Evolutionary conservation across 2,113 vertebrate genomes (phyloP), one percentile per base, ranked within the genome.

Genomic region (Notechis scutatus): DNA sequence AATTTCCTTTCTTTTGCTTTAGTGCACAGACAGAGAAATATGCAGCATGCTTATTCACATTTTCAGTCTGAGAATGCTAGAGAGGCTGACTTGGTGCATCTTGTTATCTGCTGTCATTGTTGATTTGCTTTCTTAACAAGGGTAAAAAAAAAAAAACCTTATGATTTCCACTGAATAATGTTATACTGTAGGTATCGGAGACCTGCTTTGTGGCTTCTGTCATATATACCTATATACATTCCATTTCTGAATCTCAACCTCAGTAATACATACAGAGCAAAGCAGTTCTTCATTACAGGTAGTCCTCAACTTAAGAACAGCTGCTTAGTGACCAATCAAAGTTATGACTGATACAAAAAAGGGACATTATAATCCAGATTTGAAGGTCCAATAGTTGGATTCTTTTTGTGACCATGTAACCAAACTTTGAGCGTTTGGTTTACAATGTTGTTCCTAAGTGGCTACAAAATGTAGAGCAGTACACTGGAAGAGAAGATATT

Each of bases 61-160:
- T 95, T 95, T 89, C 69, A 91, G 20, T 15, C 89, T 96, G 91
- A 85, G 56, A 90, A 9, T 42, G 4, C 12, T 20, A 39, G 1
- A 64, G 88, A 89, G 56, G 3, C 34, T 47, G 88, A 64, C 34
- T 94, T 3, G 88, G 0, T 56, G n/a, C 55, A 69, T 59, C 34
- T 42, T 92, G 10, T 90, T 45, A 93, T 7, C 29, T 45, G 81
- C 81, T 34, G 3, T 93, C 14, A 24, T 74, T 15, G 90, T 1
- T 85, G 21, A 91, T 95, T 95, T 94, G 34, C 23, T 94, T 95
- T 94, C 15, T 54, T 95, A 61, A 90, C 64, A 93, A 91, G 92
- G 87, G 0, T 18, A 92, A 94, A 92, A 2, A 5, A n/a, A 5
- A n/a, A 12, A 42, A 85, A 1, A 1, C 2, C 12, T 21, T 96